Evolutionary conservation across 2,888 invertebrate species (phyloP), one percentile per base, ranked within the genome.

Genomic region (Odontocolon sp.): DNA sequence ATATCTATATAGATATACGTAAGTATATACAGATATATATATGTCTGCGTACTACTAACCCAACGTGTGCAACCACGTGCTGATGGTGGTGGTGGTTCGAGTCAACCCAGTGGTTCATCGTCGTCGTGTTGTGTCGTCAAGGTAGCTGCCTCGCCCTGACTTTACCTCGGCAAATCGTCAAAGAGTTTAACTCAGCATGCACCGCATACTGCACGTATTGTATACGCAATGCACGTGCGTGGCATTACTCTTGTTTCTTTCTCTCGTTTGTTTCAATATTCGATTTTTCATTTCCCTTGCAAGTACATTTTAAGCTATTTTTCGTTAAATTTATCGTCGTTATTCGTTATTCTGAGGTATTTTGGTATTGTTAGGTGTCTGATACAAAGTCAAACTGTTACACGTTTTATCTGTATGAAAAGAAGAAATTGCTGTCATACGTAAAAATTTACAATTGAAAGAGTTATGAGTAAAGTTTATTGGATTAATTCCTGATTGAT

Each of bases 91-190:
- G 52, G 18, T 31, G 4, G 28, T 36, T 45, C 40, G n/a, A 18
- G 66, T 26, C 52, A 5, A 26, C 38, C 36, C 16, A 50, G 61
- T 63, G 26, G 18, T 40, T n/a, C n/a, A n/a, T n/a, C 52, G 50
- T 42, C 50, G 61, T 72, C 5, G 21, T 33, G 57, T 42, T 42
- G 52, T 61, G 66, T 66, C 67, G 72, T 75, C 75, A 67, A 75
- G 78, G 78, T 77, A 73, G 79, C 67, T 54, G 56, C 66, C 74
- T 80, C 79, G 79, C 78, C 79, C 76, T 79, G 78, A 80, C 80
- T 80, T 79, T 78, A 67, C 78, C 61, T 52, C 69, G 66, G 69
- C 54, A 67, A 68, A 74, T 72, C 66, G 66, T 73, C 66, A 73
- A 70, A 73, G 70, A 77, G 76, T 69, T 72, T 38, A 69, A 72